Evolutionary conservation across 1,140 invertebrate species (phyloP).

Genomic region (Listronotus oregonensis): DNA sequence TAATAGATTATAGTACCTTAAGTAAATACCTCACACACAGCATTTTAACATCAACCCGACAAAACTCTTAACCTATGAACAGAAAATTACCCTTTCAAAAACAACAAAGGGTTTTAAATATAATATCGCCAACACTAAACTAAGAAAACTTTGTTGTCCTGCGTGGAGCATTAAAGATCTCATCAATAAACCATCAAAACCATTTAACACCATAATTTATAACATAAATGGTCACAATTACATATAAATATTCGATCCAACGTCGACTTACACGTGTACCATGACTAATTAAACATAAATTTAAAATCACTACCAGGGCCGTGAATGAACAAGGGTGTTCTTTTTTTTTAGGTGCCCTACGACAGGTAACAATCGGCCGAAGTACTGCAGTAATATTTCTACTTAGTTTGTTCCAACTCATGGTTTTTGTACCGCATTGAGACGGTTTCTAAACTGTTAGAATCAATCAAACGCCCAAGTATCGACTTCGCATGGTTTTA

Average conservation of each 20-base stretch:
- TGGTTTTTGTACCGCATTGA: too few relatives aligned
- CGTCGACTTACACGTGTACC: slow-evolving; percentile 41
- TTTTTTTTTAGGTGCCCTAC: slow-evolving; percentile 11
- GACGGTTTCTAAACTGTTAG: too few relatives aligned
- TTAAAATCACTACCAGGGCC: slow-evolving; percentile 34
- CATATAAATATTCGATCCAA: slow-evolving; percentile 41
- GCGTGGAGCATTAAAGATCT: slow-evolving; percentile 20
- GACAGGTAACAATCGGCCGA: background rate
- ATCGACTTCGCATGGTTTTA: too few relatives aligned
- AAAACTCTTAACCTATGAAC: too few relatives aligned
- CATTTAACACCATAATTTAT: slow-evolving; percentile 40
- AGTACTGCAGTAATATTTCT: background rate
- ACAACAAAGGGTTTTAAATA: slow-evolving; percentile 8
- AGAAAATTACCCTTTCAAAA: background rate
- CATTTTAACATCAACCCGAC: too few relatives aligned
- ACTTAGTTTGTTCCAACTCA: too few relatives aligned
- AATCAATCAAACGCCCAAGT: too few relatives aligned
- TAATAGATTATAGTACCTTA: too few relatives aligned
- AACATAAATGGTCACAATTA: slow-evolving; percentile 41
- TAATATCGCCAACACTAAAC: slow-evolving; percentile 3
- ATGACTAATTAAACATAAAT: slow-evolving; percentile 45
- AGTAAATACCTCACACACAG: too few relatives aligned
- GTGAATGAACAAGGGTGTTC: slow-evolving; percentile 30
- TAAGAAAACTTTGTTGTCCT: background rate
- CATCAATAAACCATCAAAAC: slow-evolving; percentile 36